phyloP scores from a whole-genome alignment of 1,140 invertebrate genomes.

The Vollenhovia emeryi region DNA sequence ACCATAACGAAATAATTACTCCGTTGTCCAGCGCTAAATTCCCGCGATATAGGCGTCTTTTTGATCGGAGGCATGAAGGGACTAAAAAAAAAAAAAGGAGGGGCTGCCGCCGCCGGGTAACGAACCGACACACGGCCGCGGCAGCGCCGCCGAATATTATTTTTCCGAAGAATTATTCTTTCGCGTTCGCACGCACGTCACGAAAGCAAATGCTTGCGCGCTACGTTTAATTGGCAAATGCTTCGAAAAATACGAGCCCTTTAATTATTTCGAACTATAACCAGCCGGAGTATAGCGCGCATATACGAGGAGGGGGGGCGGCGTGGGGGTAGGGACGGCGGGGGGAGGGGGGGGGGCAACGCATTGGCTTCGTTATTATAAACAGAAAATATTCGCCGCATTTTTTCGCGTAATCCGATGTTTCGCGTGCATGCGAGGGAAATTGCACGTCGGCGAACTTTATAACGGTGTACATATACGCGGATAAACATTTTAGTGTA shows the following conservation, averaged over 20 bases:
- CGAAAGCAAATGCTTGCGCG: constrained; percentile 59
- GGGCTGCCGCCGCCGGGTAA: constrained; percentile 25
- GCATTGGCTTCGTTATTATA: constrained; percentile 61
- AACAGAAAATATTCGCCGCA: constrained; percentile 61
- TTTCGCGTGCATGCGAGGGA: constrained; percentile 55
- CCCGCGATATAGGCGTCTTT: constrained; percentile 45
- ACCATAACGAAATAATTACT: constrained; percentile 41
- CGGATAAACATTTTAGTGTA: constrained; percentile 59
- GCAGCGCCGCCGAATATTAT: constrained; percentile 53
- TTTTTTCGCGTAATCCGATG: constrained; percentile 59
- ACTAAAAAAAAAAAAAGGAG: constrained; percentile 30
- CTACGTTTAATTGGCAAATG: constrained; percentile 62
- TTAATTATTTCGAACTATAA: constrained; percentile 59
- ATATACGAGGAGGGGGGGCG: background rate
- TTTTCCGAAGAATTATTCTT: constrained; percentile 60
- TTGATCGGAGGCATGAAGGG: constrained; percentile 22
- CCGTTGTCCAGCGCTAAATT: constrained; percentile 38
- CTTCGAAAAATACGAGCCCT: constrained; percentile 61
- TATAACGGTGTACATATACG: constrained; percentile 37
- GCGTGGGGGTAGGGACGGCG: background rate
- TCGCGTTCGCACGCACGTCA: constrained; percentile 57
- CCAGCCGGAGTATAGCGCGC: constrained; percentile 14
- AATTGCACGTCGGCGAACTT: constrained; percentile 59
- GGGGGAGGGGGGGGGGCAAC: background rate
- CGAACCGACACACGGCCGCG: constrained; percentile 35